A percentile compares a stretch with the other conserved stretches of the same genome.
Evolutionary conservation across 2,797 vertebrate species (phyloP).

Genomic region (Cryptoblepharus egeriae): DNA sequence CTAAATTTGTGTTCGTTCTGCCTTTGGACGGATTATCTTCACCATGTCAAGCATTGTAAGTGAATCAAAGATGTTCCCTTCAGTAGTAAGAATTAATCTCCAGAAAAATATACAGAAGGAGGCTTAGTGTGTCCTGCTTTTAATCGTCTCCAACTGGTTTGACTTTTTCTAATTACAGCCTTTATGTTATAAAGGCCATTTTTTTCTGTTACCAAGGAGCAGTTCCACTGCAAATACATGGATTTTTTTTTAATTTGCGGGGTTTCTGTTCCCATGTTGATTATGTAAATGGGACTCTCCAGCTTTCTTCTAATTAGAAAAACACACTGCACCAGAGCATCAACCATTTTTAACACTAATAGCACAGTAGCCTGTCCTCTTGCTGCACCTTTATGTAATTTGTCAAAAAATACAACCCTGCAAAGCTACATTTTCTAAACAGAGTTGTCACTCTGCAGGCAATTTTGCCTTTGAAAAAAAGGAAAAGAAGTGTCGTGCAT

Average conservation of each 20-base stretch:
- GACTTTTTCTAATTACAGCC: conserved; percentile 86
- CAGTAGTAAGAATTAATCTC: conserved; percentile 77
- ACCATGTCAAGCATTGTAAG: conserved; percentile 75
- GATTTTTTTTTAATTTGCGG: conserved; percentile 72
- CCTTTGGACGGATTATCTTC: conserved; percentile 78
- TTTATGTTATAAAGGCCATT: conserved; percentile 84
- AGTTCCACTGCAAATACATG: conserved; percentile 79
- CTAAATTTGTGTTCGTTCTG: conserved; percentile 79
- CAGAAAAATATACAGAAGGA: conserved; percentile 84
- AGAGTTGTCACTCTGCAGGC: conserved; percentile 32
- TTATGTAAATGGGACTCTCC: conserved; percentile 79
- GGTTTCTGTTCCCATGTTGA: conserved; percentile 79
- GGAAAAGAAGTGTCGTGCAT: conserved; percentile 27
- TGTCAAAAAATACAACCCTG: conserved; percentile 58
- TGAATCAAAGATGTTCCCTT: conserved; percentile 81
- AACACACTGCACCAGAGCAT: conserved; percentile 76
- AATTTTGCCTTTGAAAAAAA: conserved; percentile 35
- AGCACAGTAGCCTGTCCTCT: conserved; percentile 72
- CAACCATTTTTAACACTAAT: conserved; percentile 81
- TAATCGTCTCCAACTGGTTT: conserved; percentile 85
- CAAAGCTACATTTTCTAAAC: conserved; percentile 47
- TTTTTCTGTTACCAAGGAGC: conserved; percentile 80
- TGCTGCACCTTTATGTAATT: conserved; percentile 67
- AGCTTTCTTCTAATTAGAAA: conserved; percentile 83
- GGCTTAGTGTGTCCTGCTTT: conserved; percentile 79